Evolutionary conservation across 1,140 invertebrate genomes (phyloP).

Genomic region (Pomacea maculata): DNA sequence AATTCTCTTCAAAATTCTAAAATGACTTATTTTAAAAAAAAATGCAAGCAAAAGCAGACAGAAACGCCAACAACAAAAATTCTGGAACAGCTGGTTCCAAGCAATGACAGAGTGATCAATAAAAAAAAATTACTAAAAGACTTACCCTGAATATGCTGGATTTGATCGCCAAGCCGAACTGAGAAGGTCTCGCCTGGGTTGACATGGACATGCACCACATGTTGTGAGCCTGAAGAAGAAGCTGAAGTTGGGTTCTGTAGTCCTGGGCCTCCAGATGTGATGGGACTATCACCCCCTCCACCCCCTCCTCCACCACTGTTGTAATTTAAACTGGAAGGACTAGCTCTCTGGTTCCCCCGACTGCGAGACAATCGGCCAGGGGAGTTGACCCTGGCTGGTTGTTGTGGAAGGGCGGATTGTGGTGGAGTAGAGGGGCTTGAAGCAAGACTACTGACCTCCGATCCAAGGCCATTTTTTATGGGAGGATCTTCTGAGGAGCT

Average conservation of each 20-base stretch:
- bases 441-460: slow-evolving; percentile 22
- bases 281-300: neutral
- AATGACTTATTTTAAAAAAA: too few relatives aligned
- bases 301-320: slow-evolving; percentile 1
- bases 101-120: neutral
- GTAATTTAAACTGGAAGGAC: neutral
- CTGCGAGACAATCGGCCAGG: slow-evolving; percentile 1
- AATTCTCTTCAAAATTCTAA: too few relatives aligned
- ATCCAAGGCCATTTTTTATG: slow-evolving; percentile 13
- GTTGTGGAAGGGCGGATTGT: neutral
- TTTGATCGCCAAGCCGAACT: slow-evolving; percentile 73
- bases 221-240: slow-evolving; percentile 49
- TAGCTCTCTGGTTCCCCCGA: slow-evolving; percentile 5
- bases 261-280: neutral
- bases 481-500: slow-evolving; percentile 9
- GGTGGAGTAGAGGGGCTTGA: slow-evolving; percentile 17
- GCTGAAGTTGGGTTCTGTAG: neutral
- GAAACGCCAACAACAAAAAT: neutral
- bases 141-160: slow-evolving; percentile 75
- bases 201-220: slow-evolving; percentile 76
- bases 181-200: slow-evolving; percentile 77
- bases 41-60: too few relatives aligned
- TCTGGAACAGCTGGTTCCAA: neutral
- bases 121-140: slow-evolving; percentile 19
- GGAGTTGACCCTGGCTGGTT: neutral